Evolutionary conservation across 2,888 invertebrate species (phyloP).

Genomic region (Acleris holmiana): DNA sequence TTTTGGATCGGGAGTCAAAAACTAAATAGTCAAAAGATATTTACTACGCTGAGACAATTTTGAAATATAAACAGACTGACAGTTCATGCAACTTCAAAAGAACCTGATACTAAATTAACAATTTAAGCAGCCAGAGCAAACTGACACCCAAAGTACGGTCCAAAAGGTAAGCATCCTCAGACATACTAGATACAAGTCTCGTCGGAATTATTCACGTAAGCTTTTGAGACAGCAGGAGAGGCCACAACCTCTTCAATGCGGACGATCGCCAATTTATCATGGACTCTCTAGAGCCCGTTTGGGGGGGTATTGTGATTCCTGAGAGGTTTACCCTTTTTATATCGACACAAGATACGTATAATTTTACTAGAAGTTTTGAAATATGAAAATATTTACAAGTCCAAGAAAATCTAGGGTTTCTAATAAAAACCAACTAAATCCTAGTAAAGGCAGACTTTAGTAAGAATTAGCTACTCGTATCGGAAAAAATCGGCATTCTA

Average conservation of each 20-base stretch:
- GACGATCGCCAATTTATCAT: conserved; percentile 64
- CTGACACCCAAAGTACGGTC: conserved; percentile 28
- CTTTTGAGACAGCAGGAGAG: conserved; percentile 65
- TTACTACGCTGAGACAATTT: no score
- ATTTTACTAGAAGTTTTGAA: no score
- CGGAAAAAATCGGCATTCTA: no score
- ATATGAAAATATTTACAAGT: no score
- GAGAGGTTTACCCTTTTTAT: neutral
- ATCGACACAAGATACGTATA: no score
- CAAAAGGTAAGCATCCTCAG: conserved; percentile 21
- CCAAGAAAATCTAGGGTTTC: no score
- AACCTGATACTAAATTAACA: conserved; percentile 19
- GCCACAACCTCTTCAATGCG: conserved; percentile 55
- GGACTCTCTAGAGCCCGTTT: conserved; percentile 49
- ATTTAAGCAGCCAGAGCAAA: conserved; percentile 9
- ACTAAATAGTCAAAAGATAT: no score
- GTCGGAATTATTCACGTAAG: conserved; percentile 62
- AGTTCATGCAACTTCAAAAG: neutral
- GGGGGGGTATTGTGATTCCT: conserved; percentile 44
- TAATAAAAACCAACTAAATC: no score
- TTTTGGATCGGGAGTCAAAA: no score
- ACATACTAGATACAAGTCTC: conserved; percentile 20
- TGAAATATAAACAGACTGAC: no score
- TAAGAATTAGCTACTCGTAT: no score
- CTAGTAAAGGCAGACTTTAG: no score